Percentiles rank a stretch among this genome's conserved stretches.
Evolutionary conservation across 2,113 vertebrate species (phyloP).

Genomic region (Crotalus helleri): DNA sequence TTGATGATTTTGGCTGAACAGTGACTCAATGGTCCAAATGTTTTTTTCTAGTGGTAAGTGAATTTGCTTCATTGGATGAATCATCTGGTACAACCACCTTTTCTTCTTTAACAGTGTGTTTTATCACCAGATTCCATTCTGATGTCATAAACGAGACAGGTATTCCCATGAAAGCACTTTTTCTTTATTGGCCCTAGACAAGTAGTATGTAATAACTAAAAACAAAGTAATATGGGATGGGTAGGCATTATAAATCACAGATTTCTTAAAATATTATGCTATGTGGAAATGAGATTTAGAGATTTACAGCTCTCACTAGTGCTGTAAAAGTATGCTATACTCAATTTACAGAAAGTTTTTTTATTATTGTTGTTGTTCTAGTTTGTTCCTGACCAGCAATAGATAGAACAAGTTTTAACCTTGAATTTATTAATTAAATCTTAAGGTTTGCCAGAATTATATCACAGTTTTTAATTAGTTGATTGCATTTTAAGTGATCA

Average conservation of each 20-base stretch:
- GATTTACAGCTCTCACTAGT: background rate
- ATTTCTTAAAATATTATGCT: background rate
- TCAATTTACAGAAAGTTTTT: background rate
- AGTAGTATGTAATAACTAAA: background rate
- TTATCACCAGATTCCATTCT: background rate
- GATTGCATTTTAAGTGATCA: background rate
- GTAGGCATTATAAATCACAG: background rate
- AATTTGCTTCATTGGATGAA: slow-evolving; percentile 2
- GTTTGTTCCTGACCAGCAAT: background rate
- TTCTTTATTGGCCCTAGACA: background rate
- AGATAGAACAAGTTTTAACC: background rate
- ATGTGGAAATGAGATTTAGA: background rate
- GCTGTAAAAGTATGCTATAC: background rate
- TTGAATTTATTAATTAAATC: background rate
- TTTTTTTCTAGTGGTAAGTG: background rate
- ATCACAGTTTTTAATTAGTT: background rate
- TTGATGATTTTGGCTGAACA: background rate
- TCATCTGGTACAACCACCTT: slow-evolving; percentile 1
- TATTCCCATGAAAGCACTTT: background rate
- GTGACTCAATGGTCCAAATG: background rate
- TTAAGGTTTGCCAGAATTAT: background rate
- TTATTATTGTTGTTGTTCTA: background rate
- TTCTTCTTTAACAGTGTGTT: background rate
- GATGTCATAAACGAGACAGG: slow-evolving; percentile 15
- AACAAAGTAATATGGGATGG: background rate